These are phyloP conservation scores for Parascotia fuliginaria DNA, from an alignment of 2,888 invertebrate species.

Conservation along the genomic window DNA sequence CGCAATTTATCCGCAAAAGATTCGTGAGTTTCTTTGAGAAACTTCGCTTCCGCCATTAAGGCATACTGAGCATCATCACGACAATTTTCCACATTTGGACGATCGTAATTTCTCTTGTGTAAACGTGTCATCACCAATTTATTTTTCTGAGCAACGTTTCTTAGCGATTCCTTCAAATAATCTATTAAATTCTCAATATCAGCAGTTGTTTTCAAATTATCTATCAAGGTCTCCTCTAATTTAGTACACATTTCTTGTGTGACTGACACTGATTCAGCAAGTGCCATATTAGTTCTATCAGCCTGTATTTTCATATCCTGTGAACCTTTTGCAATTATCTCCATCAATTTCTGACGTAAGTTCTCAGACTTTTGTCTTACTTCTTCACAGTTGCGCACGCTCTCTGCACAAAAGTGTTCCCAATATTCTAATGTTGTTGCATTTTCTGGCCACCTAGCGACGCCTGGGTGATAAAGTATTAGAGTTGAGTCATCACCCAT, in stretches of 20 bases:
- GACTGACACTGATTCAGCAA: constrained; percentile 89
- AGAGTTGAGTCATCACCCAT: constrained; percentile 88
- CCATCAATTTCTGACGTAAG: constrained; percentile 89
- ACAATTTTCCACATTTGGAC: constrained; percentile 94
- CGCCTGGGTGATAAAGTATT: constrained; percentile 91
- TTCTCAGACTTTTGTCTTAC: constrained; percentile 90
- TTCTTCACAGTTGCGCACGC: constrained; percentile 90
- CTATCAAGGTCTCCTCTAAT: constrained; percentile 89
- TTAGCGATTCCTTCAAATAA: constrained; percentile 88
- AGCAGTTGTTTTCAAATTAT: constrained; percentile 90
- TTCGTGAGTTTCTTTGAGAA: constrained; percentile 72
- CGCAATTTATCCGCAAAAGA: constrained; percentile 87
- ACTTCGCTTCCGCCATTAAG: constrained; percentile 90
- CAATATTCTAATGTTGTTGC: constrained; percentile 89
- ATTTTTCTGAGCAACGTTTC: constrained; percentile 90
- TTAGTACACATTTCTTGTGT: constrained; percentile 89
- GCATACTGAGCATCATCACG: constrained; percentile 92
- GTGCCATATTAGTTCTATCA: constrained; percentile 91
- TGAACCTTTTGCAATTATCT: constrained; percentile 91
- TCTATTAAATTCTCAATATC: constrained; percentile 91
- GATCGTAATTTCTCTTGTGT: constrained; percentile 87
- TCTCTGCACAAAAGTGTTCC: constrained; percentile 92
- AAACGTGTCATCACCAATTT: constrained; percentile 94
- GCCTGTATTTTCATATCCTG: constrained; percentile 94
- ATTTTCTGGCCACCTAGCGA: constrained; percentile 92